Conservation (phyloP, 2,888 invertebrate genomes). For the Shargacucullia verbasci region DNA sequence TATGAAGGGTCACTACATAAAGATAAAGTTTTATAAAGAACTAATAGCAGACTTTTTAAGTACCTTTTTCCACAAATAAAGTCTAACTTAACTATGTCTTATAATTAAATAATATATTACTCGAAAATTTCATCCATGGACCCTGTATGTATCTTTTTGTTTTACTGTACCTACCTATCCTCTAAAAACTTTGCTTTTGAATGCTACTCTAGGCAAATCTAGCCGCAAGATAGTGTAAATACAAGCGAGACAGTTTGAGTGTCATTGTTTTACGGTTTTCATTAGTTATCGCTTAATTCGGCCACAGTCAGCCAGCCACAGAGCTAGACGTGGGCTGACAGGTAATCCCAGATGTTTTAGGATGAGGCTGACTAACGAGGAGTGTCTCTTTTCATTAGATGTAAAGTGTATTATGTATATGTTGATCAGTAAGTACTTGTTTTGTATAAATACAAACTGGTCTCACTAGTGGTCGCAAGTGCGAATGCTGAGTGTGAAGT, state of each 20-base stretch:
- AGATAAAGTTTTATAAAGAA: no score
- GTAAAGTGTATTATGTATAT: background rate
- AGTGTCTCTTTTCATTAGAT: slow-evolving; percentile 22
- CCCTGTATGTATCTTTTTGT: no score
- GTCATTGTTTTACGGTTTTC: slow-evolving; percentile 49
- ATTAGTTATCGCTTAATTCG: slow-evolving; percentile 49
- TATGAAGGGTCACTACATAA: no score
- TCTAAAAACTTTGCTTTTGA: background rate
- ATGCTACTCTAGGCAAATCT: slow-evolving; percentile 17
- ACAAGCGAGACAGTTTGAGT: slow-evolving; percentile 16
- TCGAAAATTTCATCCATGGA: no score
- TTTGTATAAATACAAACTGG: background rate
- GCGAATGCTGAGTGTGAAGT: no score
- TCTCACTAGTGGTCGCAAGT: background rate
- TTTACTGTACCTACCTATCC: background rate
- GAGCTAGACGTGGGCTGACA: slow-evolving; percentile 28
- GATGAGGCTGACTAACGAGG: slow-evolving; percentile 18
- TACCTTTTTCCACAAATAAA: no score
- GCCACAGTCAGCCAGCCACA: slow-evolving; percentile 29
- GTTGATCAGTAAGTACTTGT: background rate
- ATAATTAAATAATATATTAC: no score
- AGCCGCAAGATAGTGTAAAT: slow-evolving; percentile 32
- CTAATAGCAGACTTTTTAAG: no score
- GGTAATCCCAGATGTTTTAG: slow-evolving; percentile 39
- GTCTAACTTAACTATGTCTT: no score